These are phyloP conservation scores for Todus mexicanus DNA, from an alignment of 2,797 vertebrate genomes.

Conservation along the genomic window DNA sequence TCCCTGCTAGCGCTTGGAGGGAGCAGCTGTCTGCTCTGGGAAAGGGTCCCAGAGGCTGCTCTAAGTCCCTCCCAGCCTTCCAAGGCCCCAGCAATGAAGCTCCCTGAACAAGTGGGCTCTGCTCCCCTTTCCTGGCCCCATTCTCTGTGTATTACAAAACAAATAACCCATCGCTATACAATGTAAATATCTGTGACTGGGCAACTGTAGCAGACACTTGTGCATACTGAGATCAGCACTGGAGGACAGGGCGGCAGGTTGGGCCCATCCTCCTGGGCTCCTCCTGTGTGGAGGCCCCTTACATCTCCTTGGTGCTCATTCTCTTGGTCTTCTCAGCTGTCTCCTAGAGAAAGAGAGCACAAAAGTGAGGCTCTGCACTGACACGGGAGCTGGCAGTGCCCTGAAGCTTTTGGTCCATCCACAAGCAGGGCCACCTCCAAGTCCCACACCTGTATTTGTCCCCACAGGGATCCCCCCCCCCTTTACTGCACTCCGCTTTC, in stretches of 20 bases:
- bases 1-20: neutral
- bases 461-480: neutral
- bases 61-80: neutral
- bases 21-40: neutral
- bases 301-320: slow-evolving; percentile 89
- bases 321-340: slow-evolving; percentile 91
- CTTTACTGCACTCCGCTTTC: neutral
- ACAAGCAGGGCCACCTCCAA: neutral
- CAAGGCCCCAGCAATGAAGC: slow-evolving; percentile 39
- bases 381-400: neutral
- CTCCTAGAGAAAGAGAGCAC: slow-evolving; percentile 76
- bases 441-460: neutral
- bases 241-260: slow-evolving; percentile 54
- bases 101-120: slow-evolving; percentile 51
- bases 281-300: slow-evolving; percentile 59
- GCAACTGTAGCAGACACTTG: slow-evolving; percentile 67
- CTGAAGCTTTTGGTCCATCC: neutral
- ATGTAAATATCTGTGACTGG: slow-evolving; percentile 78
- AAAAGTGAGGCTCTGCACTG: neutral
- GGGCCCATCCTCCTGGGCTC: slow-evolving; percentile 38
- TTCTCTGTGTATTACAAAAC: slow-evolving; percentile 72
- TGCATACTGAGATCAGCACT: slow-evolving; percentile 66
- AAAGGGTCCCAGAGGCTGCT: neutral
- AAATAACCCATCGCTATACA: slow-evolving; percentile 72
- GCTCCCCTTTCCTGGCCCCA: slow-evolving; percentile 54